Conservation (phyloP, 2,113 vertebrate genomes). For the Grantiella picta region DNA sequence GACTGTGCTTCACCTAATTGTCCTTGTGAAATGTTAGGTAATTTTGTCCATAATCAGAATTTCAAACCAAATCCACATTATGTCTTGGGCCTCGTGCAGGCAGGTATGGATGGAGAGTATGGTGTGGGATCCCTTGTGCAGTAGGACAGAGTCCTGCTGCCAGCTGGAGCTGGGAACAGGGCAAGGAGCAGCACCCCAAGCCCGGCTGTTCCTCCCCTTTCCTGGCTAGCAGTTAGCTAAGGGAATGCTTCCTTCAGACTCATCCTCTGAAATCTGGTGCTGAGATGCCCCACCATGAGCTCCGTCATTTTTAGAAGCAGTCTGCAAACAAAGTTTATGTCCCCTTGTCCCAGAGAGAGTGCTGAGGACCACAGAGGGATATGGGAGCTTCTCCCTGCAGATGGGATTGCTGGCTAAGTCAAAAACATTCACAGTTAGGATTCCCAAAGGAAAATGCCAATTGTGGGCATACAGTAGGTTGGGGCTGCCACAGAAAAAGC, state of each 20-base stretch:
- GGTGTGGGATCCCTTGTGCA: not conserved
- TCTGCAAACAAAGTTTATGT: not conserved
- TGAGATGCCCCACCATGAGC: not conserved
- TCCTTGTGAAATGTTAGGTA: constrained; percentile 24
- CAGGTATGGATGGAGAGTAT: not conserved
- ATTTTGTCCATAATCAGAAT: constrained; percentile 41
- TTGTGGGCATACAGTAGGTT: not conserved
- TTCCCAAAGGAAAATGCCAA: not conserved
- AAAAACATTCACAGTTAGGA: not conserved
- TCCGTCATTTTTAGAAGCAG: not conserved
- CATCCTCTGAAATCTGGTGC: not conserved
- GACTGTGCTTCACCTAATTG: not conserved
- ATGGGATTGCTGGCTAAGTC: not conserved
- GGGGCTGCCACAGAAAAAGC: not conserved
- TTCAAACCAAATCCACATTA: not conserved
- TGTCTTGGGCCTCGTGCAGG: not conserved
- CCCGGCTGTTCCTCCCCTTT: not conserved
- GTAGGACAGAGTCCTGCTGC: not conserved
- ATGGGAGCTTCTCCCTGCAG: not conserved
- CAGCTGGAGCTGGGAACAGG: not conserved
- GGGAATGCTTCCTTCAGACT: not conserved
- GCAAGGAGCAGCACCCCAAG: not conserved
- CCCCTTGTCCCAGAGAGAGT: not conserved
- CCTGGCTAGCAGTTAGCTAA: not conserved
- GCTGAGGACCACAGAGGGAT: rapidly evolving